These are phyloP conservation scores for Scomber colias DNA, from an alignment of 2,113 vertebrate species.

Conservation along the genomic window DNA sequence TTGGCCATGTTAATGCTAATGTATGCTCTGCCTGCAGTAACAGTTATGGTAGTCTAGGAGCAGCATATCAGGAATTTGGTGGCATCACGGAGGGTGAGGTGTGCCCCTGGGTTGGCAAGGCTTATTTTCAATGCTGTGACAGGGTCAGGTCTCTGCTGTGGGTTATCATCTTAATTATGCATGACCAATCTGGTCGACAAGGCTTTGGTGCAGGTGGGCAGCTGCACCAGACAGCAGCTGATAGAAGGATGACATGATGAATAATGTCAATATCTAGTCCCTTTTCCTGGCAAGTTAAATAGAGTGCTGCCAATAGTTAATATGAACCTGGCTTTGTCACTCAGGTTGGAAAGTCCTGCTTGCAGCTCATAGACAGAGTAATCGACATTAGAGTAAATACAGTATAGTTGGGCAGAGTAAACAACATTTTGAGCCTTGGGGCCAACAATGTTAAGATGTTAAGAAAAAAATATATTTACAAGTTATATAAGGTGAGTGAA, in stretches of 20 bases:
- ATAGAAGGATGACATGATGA: conserved; percentile 52
- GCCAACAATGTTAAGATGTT: background rate
- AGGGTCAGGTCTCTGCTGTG: conserved; percentile 73
- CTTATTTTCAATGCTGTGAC: conserved; percentile 67
- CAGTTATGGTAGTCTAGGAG: conserved; percentile 9
- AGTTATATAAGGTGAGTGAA: too few relatives aligned
- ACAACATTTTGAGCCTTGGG: too few relatives aligned
- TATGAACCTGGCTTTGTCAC: background rate
- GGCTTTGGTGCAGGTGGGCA: conserved; percentile 63
- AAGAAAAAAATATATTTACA: too few relatives aligned
- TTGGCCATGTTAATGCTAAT: background rate
- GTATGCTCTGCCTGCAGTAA: conserved; percentile 20
- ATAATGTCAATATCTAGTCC: conserved; percentile 30
- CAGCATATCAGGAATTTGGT: conserved; percentile 18
- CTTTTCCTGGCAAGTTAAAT: background rate
- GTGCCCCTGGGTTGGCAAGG: conserved; percentile 55
- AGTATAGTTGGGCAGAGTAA: background rate
- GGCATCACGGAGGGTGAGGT: conserved; percentile 46
- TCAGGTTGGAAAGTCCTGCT: background rate
- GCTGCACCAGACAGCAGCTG: conserved; percentile 50
- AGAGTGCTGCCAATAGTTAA: conserved; percentile 6
- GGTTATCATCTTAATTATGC: conserved; percentile 78
- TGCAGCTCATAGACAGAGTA: background rate
- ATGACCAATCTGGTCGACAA: conserved; percentile 68
- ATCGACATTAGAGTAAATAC: background rate